Conservation (phyloP, 1,140 invertebrate genomes). For the Meteorus sp. region DNA sequence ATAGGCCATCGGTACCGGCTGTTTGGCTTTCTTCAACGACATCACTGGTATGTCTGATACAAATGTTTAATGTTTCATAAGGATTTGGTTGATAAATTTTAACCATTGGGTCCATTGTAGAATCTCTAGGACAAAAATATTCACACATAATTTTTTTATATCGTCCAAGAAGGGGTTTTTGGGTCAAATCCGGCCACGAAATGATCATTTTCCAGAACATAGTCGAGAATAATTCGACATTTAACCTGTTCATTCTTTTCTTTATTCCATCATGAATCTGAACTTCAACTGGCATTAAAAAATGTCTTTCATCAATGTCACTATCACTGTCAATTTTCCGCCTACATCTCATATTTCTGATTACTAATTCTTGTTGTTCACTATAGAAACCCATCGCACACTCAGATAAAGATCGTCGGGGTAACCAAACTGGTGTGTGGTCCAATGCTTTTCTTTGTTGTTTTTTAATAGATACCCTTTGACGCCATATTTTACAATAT, state of each 20-base stretch:
- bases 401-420: slow-evolving; percentile 55
- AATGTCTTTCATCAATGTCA: neutral
- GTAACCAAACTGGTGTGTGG: slow-evolving; percentile 66
- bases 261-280: slow-evolving; percentile 46
- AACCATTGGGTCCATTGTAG: slow-evolving; percentile 41
- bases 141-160: slow-evolving; percentile 44
- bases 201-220: slow-evolving; percentile 72
- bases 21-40: slow-evolving; percentile 37
- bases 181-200: slow-evolving; percentile 58
- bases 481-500: slow-evolving; percentile 58
- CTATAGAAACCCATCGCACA: slow-evolving; percentile 59
- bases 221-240: slow-evolving; percentile 40
- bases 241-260: slow-evolving; percentile 39
- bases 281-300: slow-evolving; percentile 38
- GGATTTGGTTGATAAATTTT: slow-evolving; percentile 43
- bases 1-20: slow-evolving; percentile 44
- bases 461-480: slow-evolving; percentile 40
- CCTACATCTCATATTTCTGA: slow-evolving; percentile 57
- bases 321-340: slow-evolving; percentile 18
- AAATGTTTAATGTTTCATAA: slow-evolving; percentile 44
- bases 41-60: slow-evolving; percentile 47
- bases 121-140: slow-evolving; percentile 42
- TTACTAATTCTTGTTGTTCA: slow-evolving; percentile 57
- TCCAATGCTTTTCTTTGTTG: slow-evolving; percentile 59
- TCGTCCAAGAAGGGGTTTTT: slow-evolving; percentile 39